Percentiles rank a stretch among this genome's conserved stretches.
phyloP scores from a whole-genome alignment of 2,113 vertebrate genomes.

The Corvus moneduloides region DNA sequence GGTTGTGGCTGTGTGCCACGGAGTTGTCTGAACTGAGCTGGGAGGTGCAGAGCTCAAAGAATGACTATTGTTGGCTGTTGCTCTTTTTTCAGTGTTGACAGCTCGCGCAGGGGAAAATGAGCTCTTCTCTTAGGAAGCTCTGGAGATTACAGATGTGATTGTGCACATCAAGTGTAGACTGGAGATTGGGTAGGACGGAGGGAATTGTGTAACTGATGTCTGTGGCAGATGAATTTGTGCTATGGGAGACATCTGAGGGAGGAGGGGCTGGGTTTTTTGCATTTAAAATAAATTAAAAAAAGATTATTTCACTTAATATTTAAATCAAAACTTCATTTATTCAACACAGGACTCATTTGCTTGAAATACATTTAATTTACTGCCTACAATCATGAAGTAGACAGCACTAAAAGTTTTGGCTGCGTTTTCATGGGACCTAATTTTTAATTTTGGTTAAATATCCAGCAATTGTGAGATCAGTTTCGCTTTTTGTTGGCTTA shows the following conservation, averaged over 20 bases:
- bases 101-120: neutral
- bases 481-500: neutral
- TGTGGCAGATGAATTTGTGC: slow-evolving; percentile 47
- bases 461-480: neutral
- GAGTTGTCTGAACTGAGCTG: slow-evolving; percentile 7
- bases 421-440: neutral
- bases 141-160: slow-evolving; percentile 54
- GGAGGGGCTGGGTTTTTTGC: neutral
- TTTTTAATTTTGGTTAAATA: neutral
- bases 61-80: slow-evolving; percentile 17
- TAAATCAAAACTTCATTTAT: neutral
- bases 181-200: slow-evolving; percentile 39
- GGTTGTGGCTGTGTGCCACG: slow-evolving; percentile 55
- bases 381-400: neutral
- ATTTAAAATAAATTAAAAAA: neutral
- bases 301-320: neutral
- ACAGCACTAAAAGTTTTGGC: neutral
- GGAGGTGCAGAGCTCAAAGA: slow-evolving; percentile 27
- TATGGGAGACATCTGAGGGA: neutral
- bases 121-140: slow-evolving; percentile 21
- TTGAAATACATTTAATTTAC: neutral
- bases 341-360: neutral
- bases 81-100: slow-evolving; percentile 46
- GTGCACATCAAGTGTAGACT: slow-evolving; percentile 39
- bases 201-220: slow-evolving; percentile 61